Evolutionary conservation across 2,797 vertebrate species (phyloP), one percentile per base, ranked within the genome.

Genomic region (Lycodopsis pacificus): DNA sequence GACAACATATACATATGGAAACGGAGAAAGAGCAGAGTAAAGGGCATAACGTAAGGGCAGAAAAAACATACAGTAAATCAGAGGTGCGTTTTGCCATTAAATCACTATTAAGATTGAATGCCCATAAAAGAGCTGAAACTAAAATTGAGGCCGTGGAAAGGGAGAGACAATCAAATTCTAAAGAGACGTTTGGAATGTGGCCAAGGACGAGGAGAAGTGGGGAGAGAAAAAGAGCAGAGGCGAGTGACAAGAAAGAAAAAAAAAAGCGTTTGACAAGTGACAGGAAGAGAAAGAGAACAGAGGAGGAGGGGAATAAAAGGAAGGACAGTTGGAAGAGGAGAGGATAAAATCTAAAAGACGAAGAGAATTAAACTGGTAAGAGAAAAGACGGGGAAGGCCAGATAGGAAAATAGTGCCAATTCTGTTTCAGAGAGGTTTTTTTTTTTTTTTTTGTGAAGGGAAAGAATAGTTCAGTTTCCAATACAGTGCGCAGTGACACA

Each of bases 231-330:
- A 65, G 71, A 80, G 44, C 36, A 71, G 74, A 57, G 17, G 15
- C 42, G 27, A 56, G 40, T 4, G 34, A 51, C 20, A 48, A 64
- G 36, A 25, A 25, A n/a, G n/a, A 34, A 48, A 17, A 48, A 48
- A 68, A 83, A 74, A 34, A 36, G 19, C 9, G 36, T 70, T 77
- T 72, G 61, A 84, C 67, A 81, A 70, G 61, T 78, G 82, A 86
- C 65, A 80, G 80, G 40, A 78, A 58, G 42, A 66, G 42, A 77
- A 69, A 63, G 69, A 73, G 46, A 76, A 49, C 48, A 78, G 49
- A 64, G 27, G 49, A 65, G 48, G 62, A 64, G 63, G 10, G 25
- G 36, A 63, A 79, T 77, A 56, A 80, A 73, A 80, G 5, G 19
- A 73, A 40, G 67, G 69, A 65, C 53, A 68, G 53, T 68, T 27